Evolutionary conservation across 2,888 invertebrate genomes (phyloP).

Genomic region (Megaustenia siamemsis): DNA sequence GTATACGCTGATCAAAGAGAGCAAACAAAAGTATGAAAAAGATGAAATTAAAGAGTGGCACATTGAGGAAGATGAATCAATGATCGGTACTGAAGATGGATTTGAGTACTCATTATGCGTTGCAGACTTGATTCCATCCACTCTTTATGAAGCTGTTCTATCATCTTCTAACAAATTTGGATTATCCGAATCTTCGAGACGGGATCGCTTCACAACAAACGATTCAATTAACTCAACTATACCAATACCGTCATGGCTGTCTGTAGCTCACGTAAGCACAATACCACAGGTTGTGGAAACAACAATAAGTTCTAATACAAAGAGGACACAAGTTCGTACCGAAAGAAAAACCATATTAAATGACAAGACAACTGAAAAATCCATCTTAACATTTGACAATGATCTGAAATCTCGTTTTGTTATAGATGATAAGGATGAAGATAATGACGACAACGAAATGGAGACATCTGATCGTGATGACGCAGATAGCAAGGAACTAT

Average conservation of each 20-base stretch:
- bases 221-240: not conserved
- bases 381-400: too few species aligned
- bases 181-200: not conserved
- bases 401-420: too few species aligned
- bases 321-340: too few species aligned
- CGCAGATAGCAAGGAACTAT: not conserved
- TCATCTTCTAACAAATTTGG: constrained; percentile 37
- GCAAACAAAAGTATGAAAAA: too few species aligned
- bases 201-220: not conserved
- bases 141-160: constrained; percentile 7
- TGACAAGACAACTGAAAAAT: not conserved
- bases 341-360: not conserved
- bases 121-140: not conserved
- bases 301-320: not conserved
- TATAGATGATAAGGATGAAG: not conserved
- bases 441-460: not conserved
- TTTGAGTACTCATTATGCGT: not conserved
- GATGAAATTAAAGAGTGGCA: not conserved
- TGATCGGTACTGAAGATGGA: not conserved
- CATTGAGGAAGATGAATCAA: constrained; percentile 19
- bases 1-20: not conserved
- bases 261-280: not conserved
- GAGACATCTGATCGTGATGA: not conserved
- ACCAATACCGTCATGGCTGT: constrained; percentile 31
- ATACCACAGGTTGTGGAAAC: not conserved